Base-by-base conservation (phyloP, 1,140 invertebrate genomes). In the Rhagoletis zephyria region DNA sequence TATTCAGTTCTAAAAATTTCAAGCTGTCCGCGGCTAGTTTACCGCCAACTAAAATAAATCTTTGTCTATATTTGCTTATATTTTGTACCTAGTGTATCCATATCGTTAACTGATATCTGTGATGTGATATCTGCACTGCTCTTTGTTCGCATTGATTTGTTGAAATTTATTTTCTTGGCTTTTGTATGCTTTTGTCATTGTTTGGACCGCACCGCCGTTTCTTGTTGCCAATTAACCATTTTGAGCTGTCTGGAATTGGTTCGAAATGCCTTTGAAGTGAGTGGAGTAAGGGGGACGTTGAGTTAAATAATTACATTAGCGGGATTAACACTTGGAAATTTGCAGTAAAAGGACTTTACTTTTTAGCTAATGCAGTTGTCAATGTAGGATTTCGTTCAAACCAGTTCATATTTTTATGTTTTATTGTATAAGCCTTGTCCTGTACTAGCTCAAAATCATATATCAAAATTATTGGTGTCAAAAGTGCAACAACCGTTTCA, bases 51-150 rank as follows among this genome's bases (percentile, higher is more conserved):
- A 56, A 1, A 30, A 56, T 56, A 10, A 56, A 10, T 56, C 1
- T 56, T 56, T 56, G 51, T 10, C 10, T 56, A 56, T 56, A 56
- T 56, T 56, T 56, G 51, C 51, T 56, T 5, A 10, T 56, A 56
- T 7, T 56, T 56, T 5, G 5, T 7, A 5, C 0, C 51, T 10
- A 56, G 51, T 56, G 51, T 63, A 63, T 63, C 61, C 7, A 12
- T 74, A 74, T 74, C 67, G 42, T n/a, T 74, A 74, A 74, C 67
- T 70, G 42, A 74, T 74, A 74, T 48, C 67, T 45, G 67, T 48
- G 14, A 30, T 45, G 12, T 45, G 67, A 45, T 70, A 42, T 1
- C 45, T 74, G 12, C 45, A 9, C 40, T 81, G 9, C 30, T 30
- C 30, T 59, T 42, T 30, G 4, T 19, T 81, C 2, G n/a, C 74